Percentiles rank a stretch among this genome's conserved stretches.
Conservation (phyloP, 2,797 vertebrate species). For the Trichosurus vulpecula region DNA sequence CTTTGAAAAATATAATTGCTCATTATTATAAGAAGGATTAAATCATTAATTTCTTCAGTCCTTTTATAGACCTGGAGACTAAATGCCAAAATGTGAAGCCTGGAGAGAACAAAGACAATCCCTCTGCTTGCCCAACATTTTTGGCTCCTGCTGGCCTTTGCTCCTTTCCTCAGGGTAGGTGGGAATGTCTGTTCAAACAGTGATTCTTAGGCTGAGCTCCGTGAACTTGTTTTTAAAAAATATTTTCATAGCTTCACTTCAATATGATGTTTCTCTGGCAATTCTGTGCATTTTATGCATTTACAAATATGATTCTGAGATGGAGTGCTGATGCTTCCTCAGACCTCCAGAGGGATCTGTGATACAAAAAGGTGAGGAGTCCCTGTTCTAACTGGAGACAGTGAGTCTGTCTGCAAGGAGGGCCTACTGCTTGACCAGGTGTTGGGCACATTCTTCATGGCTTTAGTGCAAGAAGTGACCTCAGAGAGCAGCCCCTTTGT, state of each 20-base stretch:
- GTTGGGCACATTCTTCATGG: not conserved
- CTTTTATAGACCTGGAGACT: constrained; percentile 59
- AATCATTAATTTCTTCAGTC: constrained; percentile 61
- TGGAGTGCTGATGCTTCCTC: not conserved
- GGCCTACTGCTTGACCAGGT: not conserved
- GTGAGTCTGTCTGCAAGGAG: not conserved
- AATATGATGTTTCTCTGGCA: not conserved
- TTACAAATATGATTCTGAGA: not conserved
- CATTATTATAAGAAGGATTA: constrained; percentile 59
- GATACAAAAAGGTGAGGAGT: not conserved
- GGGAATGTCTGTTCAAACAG: not conserved
- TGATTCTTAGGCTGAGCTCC: not conserved
- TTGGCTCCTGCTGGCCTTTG: not conserved
- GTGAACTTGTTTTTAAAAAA: not conserved
- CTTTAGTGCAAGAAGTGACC: not conserved
- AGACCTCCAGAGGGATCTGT: not conserved
- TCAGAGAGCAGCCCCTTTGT: not conserved
- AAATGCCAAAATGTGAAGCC: constrained; percentile 53
- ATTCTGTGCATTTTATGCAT: not conserved
- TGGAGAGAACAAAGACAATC: not conserved
- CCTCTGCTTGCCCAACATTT: not conserved
- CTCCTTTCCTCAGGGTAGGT: not conserved
- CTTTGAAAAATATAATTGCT: constrained; percentile 66
- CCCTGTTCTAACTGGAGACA: not conserved
- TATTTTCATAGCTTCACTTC: not conserved